A percentile compares a stretch with the other conserved stretches of the same genome.
phyloP scores from a whole-genome alignment of 2,888 invertebrate genomes.

The Ceraclea dissimilis region DNA sequence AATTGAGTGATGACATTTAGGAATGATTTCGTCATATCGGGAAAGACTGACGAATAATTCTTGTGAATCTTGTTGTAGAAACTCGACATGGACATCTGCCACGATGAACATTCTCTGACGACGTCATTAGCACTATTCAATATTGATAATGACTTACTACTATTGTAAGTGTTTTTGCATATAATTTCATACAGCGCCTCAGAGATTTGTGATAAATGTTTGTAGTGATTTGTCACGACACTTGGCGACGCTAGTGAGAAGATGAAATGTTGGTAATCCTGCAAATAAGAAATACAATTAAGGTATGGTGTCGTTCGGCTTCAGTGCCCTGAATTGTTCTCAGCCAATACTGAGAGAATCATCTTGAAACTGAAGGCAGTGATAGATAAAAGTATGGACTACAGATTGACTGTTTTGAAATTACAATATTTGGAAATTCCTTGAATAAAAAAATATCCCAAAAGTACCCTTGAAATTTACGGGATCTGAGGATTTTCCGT shows the following conservation, averaged over 20 bases:
- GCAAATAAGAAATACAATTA: constrained; percentile 28
- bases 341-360: too few species aligned
- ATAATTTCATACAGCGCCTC: constrained; percentile 3
- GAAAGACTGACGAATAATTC: constrained; percentile 58
- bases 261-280: constrained; percentile 46
- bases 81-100: constrained; percentile 48
- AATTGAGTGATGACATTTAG: constrained; percentile 61
- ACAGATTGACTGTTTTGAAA: too few species aligned
- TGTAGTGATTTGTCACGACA: constrained; percentile 32
- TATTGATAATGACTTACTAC: neutral
- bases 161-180: neutral
- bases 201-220: constrained; percentile 28
- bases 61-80: constrained; percentile 50
- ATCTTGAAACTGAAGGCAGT: too few species aligned
- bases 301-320: too few species aligned
- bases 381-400: too few species aligned
- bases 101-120: constrained; percentile 41
- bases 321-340: too few species aligned
- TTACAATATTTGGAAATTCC: too few species aligned
- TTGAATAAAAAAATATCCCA: too few species aligned
- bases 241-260: constrained; percentile 39
- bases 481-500: too few species aligned
- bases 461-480: too few species aligned
- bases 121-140: constrained; percentile 32
- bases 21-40: constrained; percentile 70